Evolutionary conservation across 2,797 vertebrate species (phyloP).

Genomic region (Gouania willdenowi): DNA sequence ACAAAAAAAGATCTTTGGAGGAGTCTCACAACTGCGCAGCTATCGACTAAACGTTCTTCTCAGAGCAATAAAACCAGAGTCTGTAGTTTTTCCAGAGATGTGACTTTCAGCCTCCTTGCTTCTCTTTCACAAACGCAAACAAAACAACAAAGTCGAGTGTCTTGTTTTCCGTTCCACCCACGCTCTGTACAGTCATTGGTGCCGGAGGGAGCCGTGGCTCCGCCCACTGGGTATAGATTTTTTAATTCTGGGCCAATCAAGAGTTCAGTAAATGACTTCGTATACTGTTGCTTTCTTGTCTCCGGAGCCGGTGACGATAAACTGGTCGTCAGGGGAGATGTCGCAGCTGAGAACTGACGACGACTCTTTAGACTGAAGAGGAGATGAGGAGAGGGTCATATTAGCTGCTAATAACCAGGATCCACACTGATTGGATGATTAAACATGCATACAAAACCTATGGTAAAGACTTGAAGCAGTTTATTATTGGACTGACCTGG

Average conservation of each 20-base stretch:
- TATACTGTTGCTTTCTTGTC: constrained; percentile 92
- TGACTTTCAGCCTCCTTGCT: constrained; percentile 56
- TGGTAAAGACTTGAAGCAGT: no score
- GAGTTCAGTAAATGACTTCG: constrained; percentile 85
- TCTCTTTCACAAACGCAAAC: constrained; percentile 61
- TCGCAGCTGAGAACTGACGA: constrained; percentile 84
- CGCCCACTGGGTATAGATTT: constrained; percentile 32
- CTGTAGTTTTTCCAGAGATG: constrained; percentile 58
- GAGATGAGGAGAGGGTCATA: neutral
- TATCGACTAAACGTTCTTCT: constrained; percentile 70
- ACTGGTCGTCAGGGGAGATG: constrained; percentile 81
- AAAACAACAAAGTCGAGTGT: constrained; percentile 64
- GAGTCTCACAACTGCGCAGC: constrained; percentile 70
- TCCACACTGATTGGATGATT: neutral
- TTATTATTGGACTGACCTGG: constrained; percentile 61
- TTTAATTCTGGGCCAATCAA: constrained; percentile 25
- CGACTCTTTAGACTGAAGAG: constrained; percentile 79
- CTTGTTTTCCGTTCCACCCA: constrained; percentile 50
- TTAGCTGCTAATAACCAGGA: neutral
- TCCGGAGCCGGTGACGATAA: constrained; percentile 83
- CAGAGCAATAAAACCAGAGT: constrained; percentile 70
- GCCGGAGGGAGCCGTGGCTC: constrained; percentile 37
- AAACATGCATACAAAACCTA: neutral
- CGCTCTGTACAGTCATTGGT: constrained; percentile 67
- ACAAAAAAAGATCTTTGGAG: constrained; percentile 75